Conservation (phyloP, 1,140 invertebrate species). For the Papilio xuthus region DNA sequence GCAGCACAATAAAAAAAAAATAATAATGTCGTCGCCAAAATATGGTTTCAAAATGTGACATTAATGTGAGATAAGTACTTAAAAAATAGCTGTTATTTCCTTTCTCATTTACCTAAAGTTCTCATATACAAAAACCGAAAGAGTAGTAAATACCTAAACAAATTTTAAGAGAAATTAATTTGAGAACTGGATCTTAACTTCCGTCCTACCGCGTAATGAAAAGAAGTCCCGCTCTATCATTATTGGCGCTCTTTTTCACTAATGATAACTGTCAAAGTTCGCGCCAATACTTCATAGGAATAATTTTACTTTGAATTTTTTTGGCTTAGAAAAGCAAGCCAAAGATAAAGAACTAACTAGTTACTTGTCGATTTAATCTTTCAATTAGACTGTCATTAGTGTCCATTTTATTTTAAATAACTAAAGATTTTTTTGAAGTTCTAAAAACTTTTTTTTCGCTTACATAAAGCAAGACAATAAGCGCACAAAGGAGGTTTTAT, state of each 20-base stretch:
- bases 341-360: not conserved
- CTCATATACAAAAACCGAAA: too few relatives aligned
- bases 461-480: not conserved
- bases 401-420: not conserved
- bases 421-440: not conserved
- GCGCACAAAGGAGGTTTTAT: not conserved
- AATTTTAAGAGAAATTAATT: not conserved
- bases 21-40: not conserved
- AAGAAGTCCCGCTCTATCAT: not conserved
- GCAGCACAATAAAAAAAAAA: too few relatives aligned
- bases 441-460: not conserved
- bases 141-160: not conserved
- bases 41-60: not conserved
- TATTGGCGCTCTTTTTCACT: not conserved
- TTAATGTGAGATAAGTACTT: too few relatives aligned
- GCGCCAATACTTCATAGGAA: not conserved
- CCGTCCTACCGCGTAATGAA: not conserved
- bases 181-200: not conserved
- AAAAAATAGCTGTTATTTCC: too few relatives aligned
- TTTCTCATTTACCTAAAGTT: too few relatives aligned
- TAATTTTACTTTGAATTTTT: not conserved
- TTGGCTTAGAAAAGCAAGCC: not conserved
- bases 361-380: not conserved
- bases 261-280: not conserved
- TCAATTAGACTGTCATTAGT: slow-evolving; percentile 10